Conservation (phyloP, 37 sponge, comb jelly and placozoan genomes). For the Beroe ovata region DNA sequence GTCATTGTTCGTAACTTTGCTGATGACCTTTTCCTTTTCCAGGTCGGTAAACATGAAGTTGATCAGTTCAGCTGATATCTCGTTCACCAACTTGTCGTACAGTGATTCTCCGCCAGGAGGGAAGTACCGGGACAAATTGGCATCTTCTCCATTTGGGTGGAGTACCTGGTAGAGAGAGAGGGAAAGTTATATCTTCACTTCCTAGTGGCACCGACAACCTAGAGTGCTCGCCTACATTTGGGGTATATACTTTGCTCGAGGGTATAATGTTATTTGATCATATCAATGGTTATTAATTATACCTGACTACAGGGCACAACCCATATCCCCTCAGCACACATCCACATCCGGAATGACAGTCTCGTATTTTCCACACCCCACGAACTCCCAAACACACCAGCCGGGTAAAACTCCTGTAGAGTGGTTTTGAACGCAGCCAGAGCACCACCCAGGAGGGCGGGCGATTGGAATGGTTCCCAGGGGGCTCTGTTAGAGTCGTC, state of each 20-base stretch:
- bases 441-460: conserved; percentile 16
- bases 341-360: conserved; percentile 31
- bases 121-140: conserved; percentile 17
- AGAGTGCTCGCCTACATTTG: no score
- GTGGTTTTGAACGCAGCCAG: conserved; percentile 22
- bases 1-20: background rate
- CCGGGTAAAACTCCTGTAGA: conserved; percentile 11
- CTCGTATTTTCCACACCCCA: conserved; percentile 63
- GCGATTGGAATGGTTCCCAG: conserved; percentile 23
- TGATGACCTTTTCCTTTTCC: background rate
- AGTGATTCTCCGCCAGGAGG: background rate
- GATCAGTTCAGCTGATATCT: conserved; percentile 19
- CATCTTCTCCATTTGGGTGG: conserved; percentile 19
- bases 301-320: conserved; percentile 24
- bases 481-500: background rate
- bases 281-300: no score
- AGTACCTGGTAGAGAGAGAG: conserved; percentile 11
- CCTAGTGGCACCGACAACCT: no score
- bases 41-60: background rate
- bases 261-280: no score
- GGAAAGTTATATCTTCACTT: no score
- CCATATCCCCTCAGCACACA: conserved; percentile 21
- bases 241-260: no score
- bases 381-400: background rate
- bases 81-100: background rate